Evolutionary conservation across 2,797 vertebrate genomes (phyloP).

Genomic region (Luscinia luscinia): DNA sequence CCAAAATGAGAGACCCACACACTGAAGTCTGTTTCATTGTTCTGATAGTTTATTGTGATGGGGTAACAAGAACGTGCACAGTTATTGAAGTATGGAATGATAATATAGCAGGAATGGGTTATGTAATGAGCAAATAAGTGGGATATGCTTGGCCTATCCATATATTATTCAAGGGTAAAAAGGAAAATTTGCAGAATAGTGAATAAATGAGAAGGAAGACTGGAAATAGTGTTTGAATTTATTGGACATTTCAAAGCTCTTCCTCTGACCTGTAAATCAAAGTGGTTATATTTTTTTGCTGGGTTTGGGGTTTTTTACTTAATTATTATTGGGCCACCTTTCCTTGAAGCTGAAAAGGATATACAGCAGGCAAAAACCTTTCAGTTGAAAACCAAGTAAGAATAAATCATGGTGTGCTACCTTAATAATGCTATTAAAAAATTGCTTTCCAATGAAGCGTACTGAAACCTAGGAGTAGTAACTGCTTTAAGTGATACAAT

Average conservation of each 20-base stretch:
- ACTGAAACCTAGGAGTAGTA: not conserved
- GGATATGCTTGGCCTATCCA: not conserved
- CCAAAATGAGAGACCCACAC: not conserved
- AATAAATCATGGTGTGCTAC: not conserved
- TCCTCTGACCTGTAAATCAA: not conserved
- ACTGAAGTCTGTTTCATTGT: not conserved
- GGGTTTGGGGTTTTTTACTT: not conserved
- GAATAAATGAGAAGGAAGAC: not conserved
- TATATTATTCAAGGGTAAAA: not conserved
- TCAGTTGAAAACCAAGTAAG: not conserved
- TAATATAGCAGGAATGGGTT: not conserved
- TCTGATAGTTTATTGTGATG: not conserved
- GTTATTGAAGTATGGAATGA: not conserved
- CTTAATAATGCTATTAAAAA: not conserved
- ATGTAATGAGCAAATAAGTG: not conserved
- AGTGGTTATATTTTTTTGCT: not conserved
- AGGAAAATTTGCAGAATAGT: not conserved
- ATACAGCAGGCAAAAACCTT: not conserved
- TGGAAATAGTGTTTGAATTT: not conserved
- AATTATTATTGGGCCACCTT: not conserved
- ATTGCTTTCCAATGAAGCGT: not conserved
- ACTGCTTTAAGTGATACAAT: not conserved
- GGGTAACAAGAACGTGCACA: not conserved
- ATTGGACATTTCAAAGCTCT: not conserved
- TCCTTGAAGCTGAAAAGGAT: not conserved